Evolutionary conservation across 2,113 vertebrate species (phyloP).

Genomic region (Petroica traversi): DNA sequence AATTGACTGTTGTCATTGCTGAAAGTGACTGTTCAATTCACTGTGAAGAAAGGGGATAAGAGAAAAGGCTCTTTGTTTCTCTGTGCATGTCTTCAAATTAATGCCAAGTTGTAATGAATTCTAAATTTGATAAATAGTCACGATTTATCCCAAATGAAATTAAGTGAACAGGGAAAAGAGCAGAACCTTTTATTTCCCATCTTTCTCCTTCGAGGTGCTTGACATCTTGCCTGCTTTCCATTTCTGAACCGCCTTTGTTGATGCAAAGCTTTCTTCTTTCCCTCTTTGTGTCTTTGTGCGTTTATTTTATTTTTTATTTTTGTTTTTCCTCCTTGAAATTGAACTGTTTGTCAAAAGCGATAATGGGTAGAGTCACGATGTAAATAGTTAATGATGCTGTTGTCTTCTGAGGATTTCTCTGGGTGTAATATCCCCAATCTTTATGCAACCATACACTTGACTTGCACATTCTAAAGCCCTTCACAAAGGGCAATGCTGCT

Average conservation of each 20-base stretch:
- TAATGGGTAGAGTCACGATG: slow-evolving; percentile 2
- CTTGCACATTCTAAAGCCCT: slow-evolving; percentile 61
- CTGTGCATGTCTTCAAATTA: neutral
- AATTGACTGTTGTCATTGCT: neutral
- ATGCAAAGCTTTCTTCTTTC: neutral
- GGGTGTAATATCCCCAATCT: slow-evolving; percentile 55
- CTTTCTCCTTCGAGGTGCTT: neutral
- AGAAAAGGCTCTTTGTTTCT: neutral
- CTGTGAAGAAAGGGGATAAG: neutral
- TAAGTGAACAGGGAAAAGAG: neutral
- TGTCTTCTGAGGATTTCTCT: slow-evolving; percentile 37
- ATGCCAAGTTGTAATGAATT: neutral
- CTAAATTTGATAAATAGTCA: slow-evolving; percentile 10
- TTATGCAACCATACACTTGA: slow-evolving; percentile 59
- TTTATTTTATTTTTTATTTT: slow-evolving; percentile 5
- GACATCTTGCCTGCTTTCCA: neutral
- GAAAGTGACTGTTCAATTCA: neutral
- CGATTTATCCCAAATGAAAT: neutral
- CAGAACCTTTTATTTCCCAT: neutral
- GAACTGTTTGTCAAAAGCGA: slow-evolving; percentile 58
- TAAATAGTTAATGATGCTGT: slow-evolving; percentile 46
- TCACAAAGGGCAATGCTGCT: slow-evolving; percentile 47
- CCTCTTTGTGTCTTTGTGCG: neutral
- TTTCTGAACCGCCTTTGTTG: slow-evolving; percentile 25
- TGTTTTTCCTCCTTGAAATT: slow-evolving; percentile 65